Percentiles rank a stretch among this genome's conserved stretches.
Evolutionary conservation across 2,113 vertebrate genomes (phyloP).

Genomic region (Gadus macrocephalus): DNA sequence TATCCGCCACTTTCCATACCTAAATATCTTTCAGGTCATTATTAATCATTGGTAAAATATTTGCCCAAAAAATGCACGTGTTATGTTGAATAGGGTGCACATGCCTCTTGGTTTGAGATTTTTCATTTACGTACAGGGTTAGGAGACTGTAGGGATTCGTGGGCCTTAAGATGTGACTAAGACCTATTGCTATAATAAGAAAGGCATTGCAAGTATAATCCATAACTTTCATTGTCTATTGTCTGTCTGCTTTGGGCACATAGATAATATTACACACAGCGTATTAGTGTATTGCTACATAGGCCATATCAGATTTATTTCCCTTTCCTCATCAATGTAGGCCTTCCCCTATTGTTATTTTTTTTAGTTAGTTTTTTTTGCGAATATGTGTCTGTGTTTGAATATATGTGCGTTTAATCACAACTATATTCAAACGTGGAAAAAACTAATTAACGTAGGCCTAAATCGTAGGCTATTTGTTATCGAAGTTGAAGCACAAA

Average conservation of each 20-base stretch:
- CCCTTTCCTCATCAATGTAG: background rate
- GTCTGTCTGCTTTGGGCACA: no score
- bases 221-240: no score
- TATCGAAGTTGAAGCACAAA: background rate
- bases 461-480: background rate
- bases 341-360: constrained; percentile 11
- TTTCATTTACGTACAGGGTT: no score
- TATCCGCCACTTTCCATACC: no score
- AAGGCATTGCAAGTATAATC: no score
- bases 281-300: background rate
- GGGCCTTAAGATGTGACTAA: no score
- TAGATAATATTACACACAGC: background rate
- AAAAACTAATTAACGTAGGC: background rate
- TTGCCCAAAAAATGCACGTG: background rate
- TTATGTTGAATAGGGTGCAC: no score
- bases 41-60: constrained; percentile 33
- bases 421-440: background rate
- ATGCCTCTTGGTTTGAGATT: no score
- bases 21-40: constrained; percentile 21
- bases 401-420: background rate
- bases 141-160: no score
- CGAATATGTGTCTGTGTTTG: background rate
- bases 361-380: background rate
- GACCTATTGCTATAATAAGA: no score
- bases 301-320: background rate